Conservation (phyloP, 2,888 invertebrate genomes). For the Erebia ligea region DNA sequence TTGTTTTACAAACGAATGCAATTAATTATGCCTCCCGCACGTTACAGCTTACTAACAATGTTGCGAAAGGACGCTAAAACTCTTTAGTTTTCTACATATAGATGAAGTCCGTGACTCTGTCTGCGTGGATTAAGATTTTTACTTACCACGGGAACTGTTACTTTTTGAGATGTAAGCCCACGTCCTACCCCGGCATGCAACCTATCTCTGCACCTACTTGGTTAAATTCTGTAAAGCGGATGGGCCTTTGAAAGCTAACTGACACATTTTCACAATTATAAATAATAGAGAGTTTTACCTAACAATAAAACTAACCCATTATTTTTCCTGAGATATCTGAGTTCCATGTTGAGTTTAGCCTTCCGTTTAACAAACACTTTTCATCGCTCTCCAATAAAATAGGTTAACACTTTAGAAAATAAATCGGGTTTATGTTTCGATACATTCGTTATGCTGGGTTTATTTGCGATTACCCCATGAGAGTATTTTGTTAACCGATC, state of each 20-base stretch:
- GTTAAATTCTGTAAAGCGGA: no score
- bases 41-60: conserved; percentile 29
- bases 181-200: no score
- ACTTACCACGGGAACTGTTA: background rate
- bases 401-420: background rate
- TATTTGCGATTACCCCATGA: conserved; percentile 8
- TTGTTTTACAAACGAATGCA: conserved; percentile 37
- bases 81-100: background rate
- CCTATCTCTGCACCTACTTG: no score
- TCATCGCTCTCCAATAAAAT: no score
- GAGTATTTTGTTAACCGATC: conserved; percentile 23
- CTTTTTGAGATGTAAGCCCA: background rate
- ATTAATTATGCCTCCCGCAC: conserved; percentile 30
- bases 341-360: no score
- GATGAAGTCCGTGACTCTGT: background rate
- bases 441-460: background rate
- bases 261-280: no score
- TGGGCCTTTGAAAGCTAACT: no score
- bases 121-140: background rate
- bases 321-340: no score
- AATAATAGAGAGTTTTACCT: no score
- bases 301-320: no score
- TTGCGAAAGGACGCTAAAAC: background rate
- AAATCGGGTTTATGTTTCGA: background rate
- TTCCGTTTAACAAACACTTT: no score